A percentile compares a stretch with the other conserved stretches of the same genome.
These are phyloP conservation scores for Agelas oroides DNA, from an alignment of 37 sponge, comb jelly and placozoan species.

Conservation along the genomic window DNA sequence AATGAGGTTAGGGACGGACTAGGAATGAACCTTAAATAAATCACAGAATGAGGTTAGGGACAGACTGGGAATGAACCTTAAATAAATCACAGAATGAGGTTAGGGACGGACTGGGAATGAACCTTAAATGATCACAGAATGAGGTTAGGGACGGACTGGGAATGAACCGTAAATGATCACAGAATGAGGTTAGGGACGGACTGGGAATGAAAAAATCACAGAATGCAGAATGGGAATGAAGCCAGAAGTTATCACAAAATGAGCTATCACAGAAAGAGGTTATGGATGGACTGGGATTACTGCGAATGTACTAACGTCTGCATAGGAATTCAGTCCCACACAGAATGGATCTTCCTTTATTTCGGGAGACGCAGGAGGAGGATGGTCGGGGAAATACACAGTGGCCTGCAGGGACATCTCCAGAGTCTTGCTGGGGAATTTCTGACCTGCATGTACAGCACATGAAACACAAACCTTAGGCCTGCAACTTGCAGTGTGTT, in stretches of 20 bases:
- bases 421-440: conserved; percentile 79
- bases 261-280: too few species aligned
- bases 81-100: too few species aligned
- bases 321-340: conserved; percentile 81
- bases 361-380: not conserved
- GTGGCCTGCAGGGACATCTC: conserved; percentile 86
- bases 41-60: not conserved
- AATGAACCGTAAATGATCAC: not conserved
- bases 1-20: not conserved
- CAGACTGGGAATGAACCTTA: not conserved
- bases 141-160: too few species aligned
- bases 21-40: not conserved
- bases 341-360: conserved; percentile 73
- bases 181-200: not conserved
- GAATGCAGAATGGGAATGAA: too few species aligned
- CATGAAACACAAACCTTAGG: not conserved
- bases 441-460: conserved; percentile 82
- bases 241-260: too few species aligned
- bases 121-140: too few species aligned
- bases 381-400: conserved; percentile 65
- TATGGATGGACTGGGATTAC: too few species aligned
- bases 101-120: not conserved
- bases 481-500: too few species aligned
- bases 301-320: conserved; percentile 73
- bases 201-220: too few species aligned